A percentile compares a stretch with the other conserved stretches of the same genome.
phyloP scores from a whole-genome alignment of 2,113 vertebrate genomes.

The Sander lucioperca region DNA sequence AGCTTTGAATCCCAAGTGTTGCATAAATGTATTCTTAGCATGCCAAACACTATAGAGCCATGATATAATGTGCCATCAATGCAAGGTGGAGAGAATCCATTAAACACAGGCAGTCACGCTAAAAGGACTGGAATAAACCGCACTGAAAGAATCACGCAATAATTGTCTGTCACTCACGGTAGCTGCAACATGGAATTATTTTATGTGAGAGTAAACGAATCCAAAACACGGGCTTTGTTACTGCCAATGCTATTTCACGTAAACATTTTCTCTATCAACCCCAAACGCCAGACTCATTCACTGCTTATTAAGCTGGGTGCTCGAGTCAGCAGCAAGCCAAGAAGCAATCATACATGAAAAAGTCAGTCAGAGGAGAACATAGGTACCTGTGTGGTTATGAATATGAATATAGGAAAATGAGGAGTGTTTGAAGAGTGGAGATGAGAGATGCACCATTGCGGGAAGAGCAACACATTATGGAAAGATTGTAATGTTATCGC shows the following conservation, averaged over 20 bases:
- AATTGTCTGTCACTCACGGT: neutral
- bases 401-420: conserved; percentile 13
- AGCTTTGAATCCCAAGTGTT: conserved; percentile 30
- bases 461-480: neutral
- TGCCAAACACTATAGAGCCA: conserved; percentile 26
- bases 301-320: neutral
- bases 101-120: conserved; percentile 11
- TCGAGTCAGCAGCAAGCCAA: neutral
- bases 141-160: neutral
- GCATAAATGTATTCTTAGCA: conserved; percentile 45
- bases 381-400: neutral
- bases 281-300: neutral
- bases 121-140: neutral
- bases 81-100: conserved; percentile 33
- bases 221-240: neutral
- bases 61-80: conserved; percentile 28
- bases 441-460: neutral
- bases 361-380: conserved; percentile 5
- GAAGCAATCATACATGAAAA: conserved; percentile 10
- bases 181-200: neutral
- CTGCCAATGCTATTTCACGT: neutral
- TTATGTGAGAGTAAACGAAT: neutral
- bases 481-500: neutral
- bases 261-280: neutral
- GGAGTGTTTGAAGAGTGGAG: neutral